A percentile compares a stretch with the other conserved stretches of the same genome.
Conservation (phyloP, 1,140 invertebrate species). For the Adelges cooleyi region DNA sequence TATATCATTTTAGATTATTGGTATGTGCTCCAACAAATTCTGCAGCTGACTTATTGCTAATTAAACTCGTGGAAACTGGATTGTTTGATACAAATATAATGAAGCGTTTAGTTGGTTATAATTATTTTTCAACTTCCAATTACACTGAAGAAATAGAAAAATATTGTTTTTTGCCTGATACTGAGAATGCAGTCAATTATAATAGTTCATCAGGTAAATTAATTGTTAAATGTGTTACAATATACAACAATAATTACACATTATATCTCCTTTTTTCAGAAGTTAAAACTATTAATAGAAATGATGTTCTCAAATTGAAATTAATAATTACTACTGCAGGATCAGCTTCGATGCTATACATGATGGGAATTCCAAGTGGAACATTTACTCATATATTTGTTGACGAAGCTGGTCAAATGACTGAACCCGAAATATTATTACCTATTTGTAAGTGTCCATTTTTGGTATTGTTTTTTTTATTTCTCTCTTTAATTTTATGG, state of each 20-base stretch:
- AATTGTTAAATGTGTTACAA: no score
- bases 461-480: background rate
- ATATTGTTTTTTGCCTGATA: conserved; percentile 5
- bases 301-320: background rate
- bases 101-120: conserved; percentile 6
- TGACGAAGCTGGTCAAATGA: conserved; percentile 84
- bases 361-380: conserved; percentile 50
- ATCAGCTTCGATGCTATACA: conserved; percentile 55
- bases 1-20: background rate
- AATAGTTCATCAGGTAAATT: background rate
- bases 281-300: background rate
- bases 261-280: background rate
- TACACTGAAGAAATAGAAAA: conserved; percentile 1
- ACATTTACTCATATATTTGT: conserved; percentile 81
- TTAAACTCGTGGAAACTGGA: background rate
- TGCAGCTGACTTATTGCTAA: background rate
- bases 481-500: conserved; percentile 30
- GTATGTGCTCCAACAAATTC: conserved; percentile 23
- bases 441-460: conserved; percentile 44
- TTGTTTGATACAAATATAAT: background rate
- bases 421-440: conserved; percentile 76
- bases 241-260: no score
- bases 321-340: conserved; percentile 5
- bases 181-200: background rate
- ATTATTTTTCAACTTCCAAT: background rate